phyloP scores from a whole-genome alignment of 1,140 invertebrate species.

The Neodiprion fabricii region DNA sequence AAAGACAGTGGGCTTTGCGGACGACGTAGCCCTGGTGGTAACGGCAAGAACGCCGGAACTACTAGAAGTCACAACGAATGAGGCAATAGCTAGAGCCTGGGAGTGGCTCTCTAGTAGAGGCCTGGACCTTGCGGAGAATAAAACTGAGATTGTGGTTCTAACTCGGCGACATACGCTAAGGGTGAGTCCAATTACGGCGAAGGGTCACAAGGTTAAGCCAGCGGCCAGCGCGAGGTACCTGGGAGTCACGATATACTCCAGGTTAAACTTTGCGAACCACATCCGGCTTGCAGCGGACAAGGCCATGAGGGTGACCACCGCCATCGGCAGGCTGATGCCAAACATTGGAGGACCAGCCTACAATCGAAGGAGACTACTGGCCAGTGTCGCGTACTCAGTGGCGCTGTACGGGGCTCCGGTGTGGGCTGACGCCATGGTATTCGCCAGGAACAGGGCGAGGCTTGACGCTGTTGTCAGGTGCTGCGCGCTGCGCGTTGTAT shows the following conservation, averaged over 20 bases:
- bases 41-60: too few species aligned
- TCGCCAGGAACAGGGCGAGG: too few species aligned
- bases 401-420: neutral
- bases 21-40: too few species aligned
- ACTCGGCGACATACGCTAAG: conserved; percentile 16
- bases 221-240: conserved; percentile 20
- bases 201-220: neutral
- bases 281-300: too few species aligned
- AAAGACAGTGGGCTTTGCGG: too few species aligned
- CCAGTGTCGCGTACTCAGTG: neutral
- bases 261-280: too few species aligned
- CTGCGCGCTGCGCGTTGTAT: neutral
- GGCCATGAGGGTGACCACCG: too few species aligned
- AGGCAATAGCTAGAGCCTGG: neutral
- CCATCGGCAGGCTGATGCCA: too few species aligned
- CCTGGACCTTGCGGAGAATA: conserved; percentile 27
- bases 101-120: conserved; percentile 18
- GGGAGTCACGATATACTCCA: conserved; percentile 17
- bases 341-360: too few species aligned
- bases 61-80: too few species aligned
- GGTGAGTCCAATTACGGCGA: neutral
- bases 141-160: conserved; percentile 27
- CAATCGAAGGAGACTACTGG: neutral
- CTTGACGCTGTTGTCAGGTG: too few species aligned
- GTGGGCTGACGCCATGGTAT: neutral